Base-by-base conservation (phyloP, 2,797 vertebrate species). In the Myotis planiceps region DNA sequence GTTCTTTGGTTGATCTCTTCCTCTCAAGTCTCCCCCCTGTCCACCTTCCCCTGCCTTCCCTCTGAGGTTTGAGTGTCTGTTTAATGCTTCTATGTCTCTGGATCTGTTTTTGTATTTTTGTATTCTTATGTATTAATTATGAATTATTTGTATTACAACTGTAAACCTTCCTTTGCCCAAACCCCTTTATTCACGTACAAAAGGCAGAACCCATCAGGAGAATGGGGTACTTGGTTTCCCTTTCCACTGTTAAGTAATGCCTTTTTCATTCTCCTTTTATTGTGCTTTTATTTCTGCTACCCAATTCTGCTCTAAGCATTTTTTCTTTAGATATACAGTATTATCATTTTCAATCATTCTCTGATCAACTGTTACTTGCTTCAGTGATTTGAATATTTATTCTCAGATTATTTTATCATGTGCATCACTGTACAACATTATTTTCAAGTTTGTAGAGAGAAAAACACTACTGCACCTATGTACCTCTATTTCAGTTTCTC, bases 341-440 rank as follows among this genome's bases (percentile, higher is more conserved):
- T 51, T 72, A 85, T 47, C 32, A 84, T 81, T 86, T 86, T 74
- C 32, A 32, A 16, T 82, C 5, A 39, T 13, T 58, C 15, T 37
- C 6, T 51, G 47, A 39, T 85, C 42, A 91, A 19, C 8, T 34
- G 0, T 85, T 66, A 34, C 32, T 75, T 25, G 5, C 3, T 90
- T 88, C 74, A n/a, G 15, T 80, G 49, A 79, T 66, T 47, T 82
- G 7, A 81, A 15, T 79, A 86, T 79, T 82, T 94, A 47, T 96
- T 5, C 14, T 88, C 37, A 92, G 58, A 82, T 63, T 93, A 51
- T 2, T 55, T 95, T 75, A 58, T 14, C 34, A 74, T 79, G 3
- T 45, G 25, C 16, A 42, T 60, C 8, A 92, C 66, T 2, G 29
- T 15, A 10, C 1, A 69, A 2, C 13, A 69, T 88, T 82, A 19